Evolutionary conservation across 2,888 invertebrate species (phyloP).

Genomic region (Pristionchus entomophagus): DNA sequence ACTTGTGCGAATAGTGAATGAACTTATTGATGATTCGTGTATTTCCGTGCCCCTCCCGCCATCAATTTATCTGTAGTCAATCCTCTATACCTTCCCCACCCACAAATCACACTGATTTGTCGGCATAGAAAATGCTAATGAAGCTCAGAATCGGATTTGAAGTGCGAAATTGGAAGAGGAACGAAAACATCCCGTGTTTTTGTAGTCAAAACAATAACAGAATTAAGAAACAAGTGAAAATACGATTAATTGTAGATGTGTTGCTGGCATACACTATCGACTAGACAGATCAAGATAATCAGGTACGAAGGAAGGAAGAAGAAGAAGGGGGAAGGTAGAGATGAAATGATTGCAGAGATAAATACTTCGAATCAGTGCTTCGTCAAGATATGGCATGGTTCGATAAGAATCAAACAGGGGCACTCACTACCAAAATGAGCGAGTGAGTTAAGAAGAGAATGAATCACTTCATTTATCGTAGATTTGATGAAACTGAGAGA

Average conservation of each 20-base stretch:
- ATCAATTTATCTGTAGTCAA: neutral
- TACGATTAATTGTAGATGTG: constrained; percentile 71
- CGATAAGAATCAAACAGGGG: constrained; percentile 78
- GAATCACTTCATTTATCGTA: constrained; percentile 48
- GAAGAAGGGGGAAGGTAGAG: no score
- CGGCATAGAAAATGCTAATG: neutral
- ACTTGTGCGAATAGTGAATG: no score
- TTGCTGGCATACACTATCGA: constrained; percentile 77
- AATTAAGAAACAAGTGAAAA: neutral
- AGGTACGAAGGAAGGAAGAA: constrained; percentile 63
- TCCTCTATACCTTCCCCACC: neutral
- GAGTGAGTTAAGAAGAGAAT: constrained; percentile 76
- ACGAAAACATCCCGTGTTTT: neutral
- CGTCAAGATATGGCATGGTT: constrained; percentile 78
- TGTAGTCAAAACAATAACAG: neutral
- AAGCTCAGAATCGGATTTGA: neutral
- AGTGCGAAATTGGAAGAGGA: neutral
- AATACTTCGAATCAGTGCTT: constrained; percentile 76
- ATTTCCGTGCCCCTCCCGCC: neutral
- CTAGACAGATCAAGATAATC: constrained; percentile 78
- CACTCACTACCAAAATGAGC: constrained; percentile 78
- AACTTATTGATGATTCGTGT: neutral
- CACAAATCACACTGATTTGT: neutral
- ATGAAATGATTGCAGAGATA: constrained; percentile 3
- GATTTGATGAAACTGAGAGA: neutral